Evolutionary conservation across 1,140 invertebrate species (phyloP).

Genomic region (Dolichoris vasculosae): DNA sequence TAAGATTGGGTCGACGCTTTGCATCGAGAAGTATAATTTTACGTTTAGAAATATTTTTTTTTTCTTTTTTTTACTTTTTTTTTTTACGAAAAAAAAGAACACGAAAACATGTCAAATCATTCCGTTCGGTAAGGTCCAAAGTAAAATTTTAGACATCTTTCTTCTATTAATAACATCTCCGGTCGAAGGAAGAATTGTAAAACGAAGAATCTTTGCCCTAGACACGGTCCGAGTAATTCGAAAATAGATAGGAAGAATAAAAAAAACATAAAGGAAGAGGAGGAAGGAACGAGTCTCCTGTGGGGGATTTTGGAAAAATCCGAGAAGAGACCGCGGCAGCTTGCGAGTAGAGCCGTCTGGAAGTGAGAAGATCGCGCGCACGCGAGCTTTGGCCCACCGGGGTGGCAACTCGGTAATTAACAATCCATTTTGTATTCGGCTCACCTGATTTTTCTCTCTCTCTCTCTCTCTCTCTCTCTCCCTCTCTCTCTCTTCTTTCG

Average conservation of each 20-base stretch:
- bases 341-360: conserved; percentile 35
- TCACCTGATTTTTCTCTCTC: conserved; percentile 64
- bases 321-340: conserved; percentile 26
- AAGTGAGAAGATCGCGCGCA: conserved; percentile 44
- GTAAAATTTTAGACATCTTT: neutral
- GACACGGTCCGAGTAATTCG: neutral
- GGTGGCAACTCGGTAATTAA: conserved; percentile 67
- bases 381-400: conserved; percentile 53
- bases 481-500: conserved; percentile 46
- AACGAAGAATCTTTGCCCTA: neutral
- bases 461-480: conserved; percentile 7
- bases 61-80: too few relatives aligned
- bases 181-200: neutral
- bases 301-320: conserved; percentile 27
- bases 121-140: neutral
- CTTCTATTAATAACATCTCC: conserved; percentile 14
- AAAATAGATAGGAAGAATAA: neutral
- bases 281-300: neutral
- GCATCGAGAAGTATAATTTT: neutral
- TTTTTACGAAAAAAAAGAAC: neutral
- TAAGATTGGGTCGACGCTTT: neutral
- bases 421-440: conserved; percentile 74
- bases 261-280: too few relatives aligned
- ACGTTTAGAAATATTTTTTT: too few relatives aligned
- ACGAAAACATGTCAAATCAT: conserved; percentile 39